A percentile compares a stretch with the other conserved stretches of the same genome.
Conservation (phyloP, 1,140 invertebrate species). For the Sycophaga agraensis region DNA sequence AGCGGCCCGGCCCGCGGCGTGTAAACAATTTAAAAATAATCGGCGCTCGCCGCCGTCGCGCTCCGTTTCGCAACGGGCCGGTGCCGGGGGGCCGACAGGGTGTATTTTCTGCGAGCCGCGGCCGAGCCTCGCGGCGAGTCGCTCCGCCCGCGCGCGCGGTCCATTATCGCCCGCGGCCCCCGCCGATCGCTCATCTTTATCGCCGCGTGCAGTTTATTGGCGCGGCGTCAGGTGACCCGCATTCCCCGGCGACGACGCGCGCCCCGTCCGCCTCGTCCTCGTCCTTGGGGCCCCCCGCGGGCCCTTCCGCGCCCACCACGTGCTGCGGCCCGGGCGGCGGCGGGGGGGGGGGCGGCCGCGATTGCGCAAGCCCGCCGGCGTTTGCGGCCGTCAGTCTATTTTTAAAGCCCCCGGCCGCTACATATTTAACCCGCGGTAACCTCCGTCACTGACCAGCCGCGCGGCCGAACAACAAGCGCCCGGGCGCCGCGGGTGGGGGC, state of each 20-base stretch:
- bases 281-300: neutral
- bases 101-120: no score
- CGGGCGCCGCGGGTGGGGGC: neutral
- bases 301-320: neutral
- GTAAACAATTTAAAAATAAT: no score
- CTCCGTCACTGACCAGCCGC: constrained; percentile 29
- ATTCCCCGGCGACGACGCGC: neutral
- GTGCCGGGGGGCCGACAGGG: no score
- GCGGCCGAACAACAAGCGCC: neutral
- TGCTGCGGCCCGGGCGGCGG: neutral
- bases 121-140: no score
- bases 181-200: no score
- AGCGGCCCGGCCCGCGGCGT: no score
- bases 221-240: neutral
- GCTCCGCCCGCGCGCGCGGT: no score
- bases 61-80: no score
- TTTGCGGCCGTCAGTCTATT: constrained; percentile 49
- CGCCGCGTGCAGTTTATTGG: no score
- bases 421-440: constrained; percentile 49
- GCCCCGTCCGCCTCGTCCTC: neutral
- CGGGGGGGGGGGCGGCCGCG: neutral
- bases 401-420: constrained; percentile 44
- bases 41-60: no score
- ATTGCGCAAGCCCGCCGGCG: constrained; percentile 42
- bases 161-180: no score